Base-by-base conservation (phyloP, 2,888 invertebrate species). In the Morpho deidamia region DNA sequence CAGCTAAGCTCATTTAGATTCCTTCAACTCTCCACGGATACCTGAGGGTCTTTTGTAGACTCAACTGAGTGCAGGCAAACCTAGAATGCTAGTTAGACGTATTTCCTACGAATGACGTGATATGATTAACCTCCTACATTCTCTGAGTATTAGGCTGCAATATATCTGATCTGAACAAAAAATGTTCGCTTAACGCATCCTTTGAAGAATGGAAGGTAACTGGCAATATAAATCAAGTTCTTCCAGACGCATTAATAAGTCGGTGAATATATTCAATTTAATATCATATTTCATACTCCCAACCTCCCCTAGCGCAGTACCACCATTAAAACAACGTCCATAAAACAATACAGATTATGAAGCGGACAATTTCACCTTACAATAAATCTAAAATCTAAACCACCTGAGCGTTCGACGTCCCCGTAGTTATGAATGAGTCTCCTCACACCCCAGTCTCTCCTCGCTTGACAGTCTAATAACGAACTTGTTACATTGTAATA, bases 371-470 rank as follows among this genome's bases (percentile, higher is more conserved):
- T 78, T 81, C 81, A 78, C 83, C 79, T 81, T 76, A 72, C 83
- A 73, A 84, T 86, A 86, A 85, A 86, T 86, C 83, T 81, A 78
- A 80, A 81, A 80, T 78, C 81, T 78, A 75, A 80, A 81, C 83
- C 87, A 87, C 85, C 86, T 86, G 86, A 81, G 85, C 83, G 80
- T 82, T 82, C 82, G 81, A 83, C 83, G 73, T 76, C 74, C 79
- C 78, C 71, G 78, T 78, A 81, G 81, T 85, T 83, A 85, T 83
- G 82, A 86, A 83, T 83, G 78, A 77, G 81, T 74, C 67, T 70
- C 65, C 68, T 69, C 69, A 72, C 72, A 63, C 62, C 65, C 64
- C 58, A 57, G 65, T 65, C 66, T 63, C 66, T 62, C 61, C 55
- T 51, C 56, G 51, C 51, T 9, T 23, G 2, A 50, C 50, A 60